phyloP scores from a whole-genome alignment of 1,140 invertebrate genomes.

The Drosophila quadrilineata region DNA sequence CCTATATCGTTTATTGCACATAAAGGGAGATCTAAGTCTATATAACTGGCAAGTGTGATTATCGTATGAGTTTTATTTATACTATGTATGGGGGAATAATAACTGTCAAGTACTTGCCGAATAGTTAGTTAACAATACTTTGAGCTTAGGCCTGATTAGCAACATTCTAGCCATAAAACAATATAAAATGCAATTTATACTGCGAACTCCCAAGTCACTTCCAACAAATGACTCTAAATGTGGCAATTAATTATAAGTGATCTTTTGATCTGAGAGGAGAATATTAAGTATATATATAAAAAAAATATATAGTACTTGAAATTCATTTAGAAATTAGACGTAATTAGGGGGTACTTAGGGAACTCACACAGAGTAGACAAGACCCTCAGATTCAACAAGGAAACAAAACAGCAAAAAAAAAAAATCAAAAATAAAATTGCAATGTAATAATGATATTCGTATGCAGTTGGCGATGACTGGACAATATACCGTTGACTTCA shows the following conservation, averaged over 20 bases:
- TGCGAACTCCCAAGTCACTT: background rate
- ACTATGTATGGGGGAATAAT: conserved; percentile 22
- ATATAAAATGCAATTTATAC: background rate
- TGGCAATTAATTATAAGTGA: no score
- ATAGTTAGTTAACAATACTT: conserved; percentile 14
- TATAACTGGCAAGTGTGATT: background rate
- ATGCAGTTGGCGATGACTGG: conserved; percentile 26
- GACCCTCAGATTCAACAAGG: no score
- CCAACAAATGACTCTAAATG: no score
- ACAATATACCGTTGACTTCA: conserved; percentile 10
- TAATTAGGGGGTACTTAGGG: no score
- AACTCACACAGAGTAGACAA: no score
- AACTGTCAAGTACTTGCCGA: conserved; percentile 9
- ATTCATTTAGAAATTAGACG: no score
- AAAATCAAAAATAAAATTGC: conserved; percentile 4
- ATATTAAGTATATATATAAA: no score
- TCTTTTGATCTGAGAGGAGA: no score
- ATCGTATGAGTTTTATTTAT: background rate
- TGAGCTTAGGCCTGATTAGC: conserved; percentile 35
- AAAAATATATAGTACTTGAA: no score
- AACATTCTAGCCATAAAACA: conserved; percentile 6
- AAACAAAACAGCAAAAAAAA: no score
- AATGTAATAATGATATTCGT: conserved; percentile 4
- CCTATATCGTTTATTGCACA: background rate
- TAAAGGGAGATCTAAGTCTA: no score